phyloP scores from a whole-genome alignment of 2,888 invertebrate genomes.

The Drosophila algonquin region DNA sequence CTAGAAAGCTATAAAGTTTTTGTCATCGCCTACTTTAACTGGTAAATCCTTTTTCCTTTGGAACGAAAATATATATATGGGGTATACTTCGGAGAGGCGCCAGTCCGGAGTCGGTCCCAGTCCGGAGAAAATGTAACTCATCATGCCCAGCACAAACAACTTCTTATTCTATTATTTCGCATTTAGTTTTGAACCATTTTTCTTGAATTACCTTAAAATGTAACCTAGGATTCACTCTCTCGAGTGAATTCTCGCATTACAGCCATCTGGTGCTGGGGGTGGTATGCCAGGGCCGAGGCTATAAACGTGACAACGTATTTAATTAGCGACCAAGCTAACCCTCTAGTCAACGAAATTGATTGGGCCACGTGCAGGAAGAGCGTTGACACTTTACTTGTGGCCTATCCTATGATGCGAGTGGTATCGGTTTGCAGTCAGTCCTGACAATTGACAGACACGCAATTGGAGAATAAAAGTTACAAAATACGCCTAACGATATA shows the following conservation, averaged over 20 bases:
- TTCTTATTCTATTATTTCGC: no score
- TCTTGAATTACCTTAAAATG: no score
- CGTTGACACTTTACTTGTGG: slow-evolving; percentile 49
- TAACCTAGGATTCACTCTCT: not conserved
- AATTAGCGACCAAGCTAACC: slow-evolving; percentile 40
- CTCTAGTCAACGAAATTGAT: slow-evolving; percentile 19
- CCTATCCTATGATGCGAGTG: slow-evolving; percentile 1
- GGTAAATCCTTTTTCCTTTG: no score
- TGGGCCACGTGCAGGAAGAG: slow-evolving; percentile 32
- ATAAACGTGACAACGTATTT: slow-evolving; percentile 58
- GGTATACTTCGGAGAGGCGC: no score
- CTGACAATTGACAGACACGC: slow-evolving; percentile 28
- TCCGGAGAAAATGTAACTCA: no score
- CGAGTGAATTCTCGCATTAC: slow-evolving; percentile 26
- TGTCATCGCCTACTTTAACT: no score
- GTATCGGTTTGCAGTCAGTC: slow-evolving; percentile 2
- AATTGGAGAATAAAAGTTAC: slow-evolving; percentile 40
- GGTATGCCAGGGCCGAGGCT: not conserved
- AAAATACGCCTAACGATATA: slow-evolving; percentile 27
- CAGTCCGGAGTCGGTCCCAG: no score
- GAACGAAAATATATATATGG: no score
- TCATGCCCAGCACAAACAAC: no score
- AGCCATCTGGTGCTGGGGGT: slow-evolving; percentile 10
- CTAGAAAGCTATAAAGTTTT: no score
- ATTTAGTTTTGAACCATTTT: no score